phyloP scores from a whole-genome alignment of 2,888 invertebrate genomes.

The Oligia fasciuncula region DNA sequence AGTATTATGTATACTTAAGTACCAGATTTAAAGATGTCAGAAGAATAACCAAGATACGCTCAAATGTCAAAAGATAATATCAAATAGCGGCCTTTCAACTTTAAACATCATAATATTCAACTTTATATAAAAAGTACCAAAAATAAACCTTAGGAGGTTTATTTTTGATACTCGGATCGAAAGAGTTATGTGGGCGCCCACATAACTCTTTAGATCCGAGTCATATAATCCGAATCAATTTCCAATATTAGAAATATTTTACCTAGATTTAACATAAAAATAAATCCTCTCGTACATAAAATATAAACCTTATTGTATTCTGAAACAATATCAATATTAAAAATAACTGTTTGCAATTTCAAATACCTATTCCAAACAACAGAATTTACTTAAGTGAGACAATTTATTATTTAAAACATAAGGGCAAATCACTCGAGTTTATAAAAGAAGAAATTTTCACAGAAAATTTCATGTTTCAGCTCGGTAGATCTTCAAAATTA shows the following conservation, averaged over 20 bases:
- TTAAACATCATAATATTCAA: background rate
- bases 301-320: constrained; percentile 26
- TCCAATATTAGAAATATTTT: constrained; percentile 3
- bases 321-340: constrained; percentile 20
- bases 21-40: background rate
- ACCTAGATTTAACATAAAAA: background rate
- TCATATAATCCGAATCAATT: background rate
- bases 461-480: constrained; percentile 65
- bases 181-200: background rate
- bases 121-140: background rate
- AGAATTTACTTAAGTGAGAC: constrained; percentile 39
- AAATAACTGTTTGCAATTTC: constrained; percentile 21
- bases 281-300: constrained; percentile 16
- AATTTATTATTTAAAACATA: constrained; percentile 53
- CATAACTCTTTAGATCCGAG: background rate
- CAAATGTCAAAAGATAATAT: background rate
- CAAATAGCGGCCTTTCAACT: background rate
- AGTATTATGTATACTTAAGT: background rate
- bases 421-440: constrained; percentile 60
- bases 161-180: no score
- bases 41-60: background rate
- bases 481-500: constrained; percentile 75
- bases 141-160: background rate
- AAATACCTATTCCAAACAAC: constrained; percentile 30
- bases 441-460: constrained; percentile 72